Conservation (phyloP, 2,113 vertebrate species). For the Pelmatolapia mariae region DNA sequence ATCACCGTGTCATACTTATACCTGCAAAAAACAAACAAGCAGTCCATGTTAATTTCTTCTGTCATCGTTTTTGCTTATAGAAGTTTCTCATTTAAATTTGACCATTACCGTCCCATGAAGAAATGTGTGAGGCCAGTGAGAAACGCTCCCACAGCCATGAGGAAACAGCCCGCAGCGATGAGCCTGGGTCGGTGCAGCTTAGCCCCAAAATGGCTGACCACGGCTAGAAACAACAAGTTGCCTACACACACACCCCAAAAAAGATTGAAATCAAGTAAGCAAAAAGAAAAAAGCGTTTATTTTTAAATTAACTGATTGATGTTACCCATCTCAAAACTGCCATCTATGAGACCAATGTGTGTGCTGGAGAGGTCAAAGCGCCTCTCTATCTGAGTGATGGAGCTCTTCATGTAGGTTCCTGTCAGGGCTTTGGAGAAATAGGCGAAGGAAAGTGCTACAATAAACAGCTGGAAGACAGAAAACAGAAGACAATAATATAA, state of each 20-base stretch:
- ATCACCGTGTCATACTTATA: conserved; percentile 65
- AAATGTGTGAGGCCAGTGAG: conserved; percentile 88
- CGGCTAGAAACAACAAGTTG: conserved; percentile 84
- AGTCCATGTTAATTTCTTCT: not conserved
- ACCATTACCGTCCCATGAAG: conserved; percentile 87
- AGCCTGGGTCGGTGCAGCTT: conserved; percentile 84
- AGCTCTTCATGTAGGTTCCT: conserved; percentile 84
- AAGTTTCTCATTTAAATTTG: not conserved
- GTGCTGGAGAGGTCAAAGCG: conserved; percentile 86
- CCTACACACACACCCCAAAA: conserved; percentile 64
- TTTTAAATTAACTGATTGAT: not conserved
- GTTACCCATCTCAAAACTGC: conserved; percentile 91
- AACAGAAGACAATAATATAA: not conserved
- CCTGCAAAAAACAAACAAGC: conserved; percentile 26
- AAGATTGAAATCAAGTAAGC: not conserved
- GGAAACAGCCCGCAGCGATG: conserved; percentile 78
- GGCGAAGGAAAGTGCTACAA: conserved; percentile 79
- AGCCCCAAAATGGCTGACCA: conserved; percentile 92
- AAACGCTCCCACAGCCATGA: conserved; percentile 81
- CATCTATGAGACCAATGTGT: conserved; percentile 79
- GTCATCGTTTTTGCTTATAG: not conserved
- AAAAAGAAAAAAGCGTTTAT: not conserved
- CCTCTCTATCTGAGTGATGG: conserved; percentile 89
- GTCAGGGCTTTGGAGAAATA: conserved; percentile 78
- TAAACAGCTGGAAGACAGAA: conserved; percentile 74